Evolutionary conservation across 2,888 invertebrate species (phyloP).

Genomic region (Hybos culiciformis): DNA sequence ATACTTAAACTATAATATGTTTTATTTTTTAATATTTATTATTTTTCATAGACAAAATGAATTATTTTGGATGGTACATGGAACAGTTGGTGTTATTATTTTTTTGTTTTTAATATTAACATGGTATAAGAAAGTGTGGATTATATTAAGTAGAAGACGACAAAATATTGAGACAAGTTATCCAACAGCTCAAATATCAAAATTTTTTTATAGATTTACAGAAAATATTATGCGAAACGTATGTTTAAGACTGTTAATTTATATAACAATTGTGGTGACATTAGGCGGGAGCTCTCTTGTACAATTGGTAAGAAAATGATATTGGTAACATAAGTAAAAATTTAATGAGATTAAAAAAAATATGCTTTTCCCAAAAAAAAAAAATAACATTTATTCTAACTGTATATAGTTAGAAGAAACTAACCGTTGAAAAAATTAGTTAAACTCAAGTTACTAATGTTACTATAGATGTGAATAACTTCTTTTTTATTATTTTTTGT

Average conservation of each 20-base stretch:
- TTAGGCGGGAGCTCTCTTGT: conserved; percentile 50
- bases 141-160: conserved; percentile 28
- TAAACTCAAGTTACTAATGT: too few species aligned
- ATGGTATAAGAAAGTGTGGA: conserved; percentile 66
- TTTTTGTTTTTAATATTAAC: conserved; percentile 50
- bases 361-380: too few species aligned
- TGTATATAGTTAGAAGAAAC: too few species aligned
- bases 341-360: not conserved
- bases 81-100: conserved; percentile 36
- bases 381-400: too few species aligned
- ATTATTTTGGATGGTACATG: conserved; percentile 38
- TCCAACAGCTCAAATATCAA: conserved; percentile 41
- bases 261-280: conserved; percentile 50
- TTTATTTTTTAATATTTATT: not conserved
- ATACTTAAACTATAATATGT: not conserved
- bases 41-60: conserved; percentile 23
- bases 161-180: conserved; percentile 15
- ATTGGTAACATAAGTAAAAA: too few species aligned
- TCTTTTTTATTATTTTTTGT: not conserved
- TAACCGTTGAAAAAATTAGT: too few species aligned
- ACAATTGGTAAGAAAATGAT: conserved; percentile 38
- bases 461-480: too few species aligned
- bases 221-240: conserved; percentile 48
- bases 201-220: conserved; percentile 47
- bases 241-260: conserved; percentile 47